Percentiles rank a stretch among this genome's conserved stretches.
Conservation (phyloP, 2,888 invertebrate genomes). For the Hyles lineata region DNA sequence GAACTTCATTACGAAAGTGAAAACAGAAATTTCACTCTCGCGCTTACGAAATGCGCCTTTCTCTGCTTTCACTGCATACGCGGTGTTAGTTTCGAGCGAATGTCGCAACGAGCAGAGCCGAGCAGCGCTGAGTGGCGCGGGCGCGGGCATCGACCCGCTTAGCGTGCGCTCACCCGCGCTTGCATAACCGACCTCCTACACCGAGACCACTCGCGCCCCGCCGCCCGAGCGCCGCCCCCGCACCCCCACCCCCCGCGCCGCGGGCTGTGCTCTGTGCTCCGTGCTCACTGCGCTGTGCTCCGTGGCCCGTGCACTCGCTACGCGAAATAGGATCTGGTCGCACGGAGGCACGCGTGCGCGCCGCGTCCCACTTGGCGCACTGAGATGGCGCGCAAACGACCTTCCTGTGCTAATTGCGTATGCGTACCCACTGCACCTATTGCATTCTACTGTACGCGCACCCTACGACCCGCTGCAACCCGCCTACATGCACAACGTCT, state of each 20-base stretch:
- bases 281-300: conserved; percentile 38
- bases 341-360: conserved; percentile 55
- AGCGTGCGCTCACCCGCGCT: conserved; percentile 87
- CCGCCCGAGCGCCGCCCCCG: conserved; percentile 43
- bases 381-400: conserved; percentile 61
- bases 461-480: neutral
- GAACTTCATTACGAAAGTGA: conserved; percentile 81
- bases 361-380: conserved; percentile 63
- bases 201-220: conserved; percentile 50
- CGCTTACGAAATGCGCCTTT: conserved; percentile 84
- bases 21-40: conserved; percentile 83
- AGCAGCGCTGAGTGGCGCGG: conserved; percentile 54
- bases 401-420: conserved; percentile 75
- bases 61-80: conserved; percentile 79
- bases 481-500: neutral
- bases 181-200: conserved; percentile 81
- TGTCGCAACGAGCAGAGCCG: conserved; percentile 71
- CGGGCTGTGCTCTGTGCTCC: conserved; percentile 42
- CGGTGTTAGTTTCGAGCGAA: conserved; percentile 56
- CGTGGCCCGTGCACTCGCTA: conserved; percentile 37
- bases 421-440: conserved; percentile 40
- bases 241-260: conserved; percentile 40
- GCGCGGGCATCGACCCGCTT: conserved; percentile 88
- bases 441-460: no score
- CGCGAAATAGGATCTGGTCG: conserved; percentile 76